phyloP scores from a whole-genome alignment of 2,113 vertebrate species.

The Martes martes region DNA sequence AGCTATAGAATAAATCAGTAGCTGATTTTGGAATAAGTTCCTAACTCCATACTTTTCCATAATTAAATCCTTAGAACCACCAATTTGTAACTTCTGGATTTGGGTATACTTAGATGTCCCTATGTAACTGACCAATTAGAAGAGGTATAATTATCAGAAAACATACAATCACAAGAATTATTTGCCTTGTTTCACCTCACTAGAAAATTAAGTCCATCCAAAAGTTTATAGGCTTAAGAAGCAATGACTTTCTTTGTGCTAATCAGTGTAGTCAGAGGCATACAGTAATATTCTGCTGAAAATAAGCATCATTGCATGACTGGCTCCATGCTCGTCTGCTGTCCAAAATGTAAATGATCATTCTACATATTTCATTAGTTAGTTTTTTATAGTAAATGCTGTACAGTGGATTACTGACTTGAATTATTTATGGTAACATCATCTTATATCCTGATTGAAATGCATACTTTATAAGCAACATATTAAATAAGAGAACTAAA shows the following conservation, averaged over 20 bases:
- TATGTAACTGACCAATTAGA: not conserved
- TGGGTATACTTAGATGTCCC: not conserved
- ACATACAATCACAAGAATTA: not conserved
- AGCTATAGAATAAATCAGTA: not conserved
- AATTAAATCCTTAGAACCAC: not conserved
- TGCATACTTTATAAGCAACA: slow-evolving; percentile 45
- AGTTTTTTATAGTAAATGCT: slow-evolving; percentile 5
- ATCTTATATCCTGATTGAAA: slow-evolving; percentile 36
- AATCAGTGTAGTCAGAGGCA: not conserved
- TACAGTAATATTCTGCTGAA: not conserved
- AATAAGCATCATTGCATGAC: not conserved
- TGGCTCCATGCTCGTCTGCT: not conserved
- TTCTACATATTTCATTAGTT: slow-evolving; percentile 55
- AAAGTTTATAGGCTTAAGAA: not conserved
- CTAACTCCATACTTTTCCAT: not conserved
- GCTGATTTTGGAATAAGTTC: not conserved
- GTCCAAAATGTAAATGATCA: slow-evolving; percentile 39
- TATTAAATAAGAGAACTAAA: slow-evolving; percentile 31
- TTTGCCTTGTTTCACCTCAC: not conserved
- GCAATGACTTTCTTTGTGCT: not conserved
- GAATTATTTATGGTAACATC: slow-evolving; percentile 52
- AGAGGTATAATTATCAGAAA: not conserved
- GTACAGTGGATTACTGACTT: slow-evolving; percentile 27
- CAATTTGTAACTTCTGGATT: not conserved
- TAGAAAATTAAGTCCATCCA: not conserved